Evolutionary conservation across 2,113 vertebrate species (phyloP).

Genomic region (Podiceps cristatus): DNA sequence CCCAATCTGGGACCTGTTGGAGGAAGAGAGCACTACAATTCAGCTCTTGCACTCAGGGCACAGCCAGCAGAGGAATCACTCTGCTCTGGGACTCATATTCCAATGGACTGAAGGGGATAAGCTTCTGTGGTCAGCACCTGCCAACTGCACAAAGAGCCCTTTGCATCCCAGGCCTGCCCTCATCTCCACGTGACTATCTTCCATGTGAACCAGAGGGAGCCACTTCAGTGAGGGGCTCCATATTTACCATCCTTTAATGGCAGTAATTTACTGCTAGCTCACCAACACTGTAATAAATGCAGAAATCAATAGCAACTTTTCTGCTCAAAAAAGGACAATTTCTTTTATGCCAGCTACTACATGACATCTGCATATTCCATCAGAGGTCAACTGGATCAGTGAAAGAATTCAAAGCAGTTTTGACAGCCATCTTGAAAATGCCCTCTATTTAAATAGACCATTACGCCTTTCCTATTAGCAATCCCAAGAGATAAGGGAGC

Average conservation of each 20-base stretch:
- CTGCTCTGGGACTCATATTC: background rate
- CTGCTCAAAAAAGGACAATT: background rate
- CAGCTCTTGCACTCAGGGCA: background rate
- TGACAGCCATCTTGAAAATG: background rate
- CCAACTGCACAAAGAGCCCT: background rate
- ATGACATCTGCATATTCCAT: background rate
- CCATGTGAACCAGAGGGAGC: background rate
- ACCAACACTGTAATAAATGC: background rate
- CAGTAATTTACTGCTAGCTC: background rate
- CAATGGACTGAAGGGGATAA: background rate
- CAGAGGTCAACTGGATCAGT: background rate
- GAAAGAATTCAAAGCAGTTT: background rate
- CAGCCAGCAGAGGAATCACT: background rate
- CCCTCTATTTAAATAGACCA: background rate
- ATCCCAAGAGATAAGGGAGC: background rate
- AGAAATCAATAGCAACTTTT: background rate
- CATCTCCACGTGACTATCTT: background rate
- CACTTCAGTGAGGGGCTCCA: background rate
- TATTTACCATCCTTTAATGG: background rate
- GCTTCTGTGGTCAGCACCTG: background rate
- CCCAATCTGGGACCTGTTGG: slow-evolving; percentile 65
- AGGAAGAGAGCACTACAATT: slow-evolving; percentile 51
- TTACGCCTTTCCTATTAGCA: background rate
- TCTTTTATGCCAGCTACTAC: background rate
- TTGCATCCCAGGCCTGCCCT: background rate